Percentiles rank a stretch among this genome's conserved stretches.
These are phyloP conservation scores for Leucania comma DNA, from an alignment of 2,888 invertebrate genomes.

Conservation along the genomic window DNA sequence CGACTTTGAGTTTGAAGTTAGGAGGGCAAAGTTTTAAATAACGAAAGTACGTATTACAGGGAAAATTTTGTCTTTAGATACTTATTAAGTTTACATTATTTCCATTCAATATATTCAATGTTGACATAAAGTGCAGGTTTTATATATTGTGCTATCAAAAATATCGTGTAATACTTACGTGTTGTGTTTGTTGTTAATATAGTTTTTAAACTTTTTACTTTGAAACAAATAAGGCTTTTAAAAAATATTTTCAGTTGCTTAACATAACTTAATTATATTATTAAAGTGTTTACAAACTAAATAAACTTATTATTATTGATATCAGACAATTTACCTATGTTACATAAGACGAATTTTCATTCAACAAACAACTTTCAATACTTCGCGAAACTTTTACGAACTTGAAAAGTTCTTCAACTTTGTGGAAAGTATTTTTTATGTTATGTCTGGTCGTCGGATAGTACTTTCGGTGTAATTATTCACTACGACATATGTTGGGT, in stretches of 20 bases:
- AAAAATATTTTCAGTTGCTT: not conserved
- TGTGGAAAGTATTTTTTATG: constrained; percentile 53
- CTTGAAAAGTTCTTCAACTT: constrained; percentile 67
- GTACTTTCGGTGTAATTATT: constrained; percentile 60
- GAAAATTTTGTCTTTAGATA: not conserved
- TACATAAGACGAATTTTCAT: constrained; percentile 69
- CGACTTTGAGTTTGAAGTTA: constrained; percentile 19
- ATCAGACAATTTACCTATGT: constrained; percentile 51
- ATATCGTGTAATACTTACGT: constrained; percentile 32
- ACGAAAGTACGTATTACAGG: not conserved
- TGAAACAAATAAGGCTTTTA: not conserved
- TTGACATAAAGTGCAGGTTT: not conserved
- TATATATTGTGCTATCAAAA: not conserved
- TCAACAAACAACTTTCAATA: constrained; percentile 66
- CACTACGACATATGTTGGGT: constrained; percentile 68
- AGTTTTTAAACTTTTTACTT: constrained; percentile 28
- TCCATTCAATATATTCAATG: not conserved
- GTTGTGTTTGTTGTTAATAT: not conserved
- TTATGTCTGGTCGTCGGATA: constrained; percentile 43
- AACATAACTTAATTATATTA: constrained; percentile 2
- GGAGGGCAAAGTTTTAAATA: constrained; percentile 7
- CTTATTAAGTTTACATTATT: not conserved
- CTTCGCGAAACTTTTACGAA: constrained; percentile 66
- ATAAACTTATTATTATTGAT: constrained; percentile 23
- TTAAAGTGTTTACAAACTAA: constrained; percentile 11